These are phyloP conservation scores for Apantesis nais DNA, from an alignment of 2,888 invertebrate species.

Conservation along the genomic window DNA sequence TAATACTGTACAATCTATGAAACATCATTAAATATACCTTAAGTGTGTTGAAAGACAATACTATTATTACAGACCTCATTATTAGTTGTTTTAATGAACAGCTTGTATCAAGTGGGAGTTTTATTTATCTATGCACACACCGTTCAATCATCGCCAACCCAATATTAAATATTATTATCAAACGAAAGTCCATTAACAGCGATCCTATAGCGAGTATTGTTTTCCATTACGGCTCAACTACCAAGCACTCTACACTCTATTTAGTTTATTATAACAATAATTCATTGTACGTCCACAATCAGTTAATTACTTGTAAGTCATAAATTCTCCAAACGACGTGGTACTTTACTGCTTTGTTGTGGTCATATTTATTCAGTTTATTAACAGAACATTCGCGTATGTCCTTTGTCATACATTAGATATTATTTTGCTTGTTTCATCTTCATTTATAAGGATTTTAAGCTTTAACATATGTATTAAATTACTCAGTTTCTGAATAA, in stretches of 20 bases:
- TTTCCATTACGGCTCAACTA: slow-evolving; percentile 43
- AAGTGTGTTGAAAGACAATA: background rate
- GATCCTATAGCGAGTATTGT: slow-evolving; percentile 23
- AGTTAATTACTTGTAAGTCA: slow-evolving; percentile 54
- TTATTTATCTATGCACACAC: background rate
- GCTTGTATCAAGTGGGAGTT: background rate
- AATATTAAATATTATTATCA: background rate
- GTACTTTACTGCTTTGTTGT: slow-evolving; percentile 42
- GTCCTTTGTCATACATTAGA: slow-evolving; percentile 33
- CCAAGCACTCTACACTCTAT: slow-evolving; percentile 44
- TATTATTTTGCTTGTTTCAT: slow-evolving; percentile 21
- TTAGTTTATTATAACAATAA: slow-evolving; percentile 49
- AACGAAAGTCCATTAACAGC: background rate
- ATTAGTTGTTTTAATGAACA: background rate
- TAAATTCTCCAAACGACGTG: slow-evolving; percentile 49
- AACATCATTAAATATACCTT: background rate
- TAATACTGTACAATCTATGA: background rate
- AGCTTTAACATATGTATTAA: background rate
- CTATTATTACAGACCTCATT: background rate
- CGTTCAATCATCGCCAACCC: background rate
- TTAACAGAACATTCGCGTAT: slow-evolving; percentile 25
- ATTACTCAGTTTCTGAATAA: background rate
- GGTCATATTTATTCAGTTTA: slow-evolving; percentile 34
- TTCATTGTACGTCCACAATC: slow-evolving; percentile 53
- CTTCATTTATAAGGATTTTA: slow-evolving; percentile 7